Conservation (phyloP, 2,888 invertebrate genomes). For the Standfussiana lucernea region DNA sequence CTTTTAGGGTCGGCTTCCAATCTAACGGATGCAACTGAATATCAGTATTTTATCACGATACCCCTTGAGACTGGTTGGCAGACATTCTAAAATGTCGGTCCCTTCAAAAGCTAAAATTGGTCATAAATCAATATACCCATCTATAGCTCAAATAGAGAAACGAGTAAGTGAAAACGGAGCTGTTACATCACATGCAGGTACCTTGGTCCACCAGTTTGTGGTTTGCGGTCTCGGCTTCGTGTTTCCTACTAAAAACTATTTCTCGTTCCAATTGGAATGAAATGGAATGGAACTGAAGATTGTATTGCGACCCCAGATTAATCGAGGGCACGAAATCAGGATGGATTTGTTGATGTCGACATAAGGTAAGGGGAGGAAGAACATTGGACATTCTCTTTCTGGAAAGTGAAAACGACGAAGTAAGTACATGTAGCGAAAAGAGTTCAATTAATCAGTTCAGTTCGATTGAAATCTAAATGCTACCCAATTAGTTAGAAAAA, state of each 20-base stretch:
- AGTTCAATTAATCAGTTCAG: not conserved
- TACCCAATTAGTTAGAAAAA: slow-evolving; percentile 7
- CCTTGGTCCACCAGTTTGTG: slow-evolving; percentile 60
- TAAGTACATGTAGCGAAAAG: not conserved
- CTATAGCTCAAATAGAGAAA: slow-evolving; percentile 45
- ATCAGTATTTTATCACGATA: not conserved
- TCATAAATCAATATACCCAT: slow-evolving; percentile 32
- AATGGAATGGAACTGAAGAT: slow-evolving; percentile 56
- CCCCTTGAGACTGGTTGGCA: not conserved
- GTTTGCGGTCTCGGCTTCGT: slow-evolving; percentile 67
- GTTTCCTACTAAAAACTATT: slow-evolving; percentile 62
- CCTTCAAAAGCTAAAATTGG: not conserved
- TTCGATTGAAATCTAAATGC: not conserved
- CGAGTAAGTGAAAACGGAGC: slow-evolving; percentile 69
- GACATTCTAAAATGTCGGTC: not conserved
- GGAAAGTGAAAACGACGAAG: not conserved
- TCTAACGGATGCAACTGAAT: not conserved
- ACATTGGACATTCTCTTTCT: not conserved
- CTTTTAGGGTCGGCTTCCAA: not conserved
- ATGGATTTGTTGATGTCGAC: not conserved
- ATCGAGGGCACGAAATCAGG: slow-evolving; percentile 40
- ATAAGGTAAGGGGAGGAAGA: not conserved
- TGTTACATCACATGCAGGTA: slow-evolving; percentile 71
- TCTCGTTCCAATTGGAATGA: slow-evolving; percentile 58
- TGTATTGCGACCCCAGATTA: slow-evolving; percentile 32